Evolutionary conservation across 2,888 invertebrate species (phyloP).

Genomic region (Prosopocoilus inquinatus): DNA sequence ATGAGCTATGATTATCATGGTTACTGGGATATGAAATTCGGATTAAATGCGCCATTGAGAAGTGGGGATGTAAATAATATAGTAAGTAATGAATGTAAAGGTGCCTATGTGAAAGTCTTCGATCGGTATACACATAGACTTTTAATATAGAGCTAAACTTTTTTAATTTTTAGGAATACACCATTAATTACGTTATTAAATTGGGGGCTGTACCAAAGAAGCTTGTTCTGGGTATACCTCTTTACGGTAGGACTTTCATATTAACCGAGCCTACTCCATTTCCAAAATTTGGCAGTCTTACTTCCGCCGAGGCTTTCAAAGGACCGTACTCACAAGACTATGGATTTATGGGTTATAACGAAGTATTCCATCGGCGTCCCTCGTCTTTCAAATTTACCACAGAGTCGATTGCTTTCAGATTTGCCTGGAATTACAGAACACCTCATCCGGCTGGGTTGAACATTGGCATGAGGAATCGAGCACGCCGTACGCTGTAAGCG

Average conservation of each 20-base stretch:
- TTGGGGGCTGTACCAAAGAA: slow-evolving; percentile 75
- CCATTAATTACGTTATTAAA: slow-evolving; percentile 70
- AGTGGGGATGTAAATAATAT: slow-evolving; percentile 64
- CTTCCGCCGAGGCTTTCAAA: slow-evolving; percentile 64
- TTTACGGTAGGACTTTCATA: slow-evolving; percentile 80
- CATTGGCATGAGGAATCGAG: slow-evolving; percentile 69
- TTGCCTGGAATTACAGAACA: slow-evolving; percentile 61
- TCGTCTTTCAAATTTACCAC: not conserved
- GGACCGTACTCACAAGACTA: slow-evolving; percentile 77
- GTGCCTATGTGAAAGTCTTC: slow-evolving; percentile 14
- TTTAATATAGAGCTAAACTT: too few relatives aligned
- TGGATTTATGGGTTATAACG: slow-evolving; percentile 87
- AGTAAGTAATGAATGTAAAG: slow-evolving; percentile 53
- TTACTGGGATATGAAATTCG: slow-evolving; percentile 73
- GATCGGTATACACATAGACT: not conserved
- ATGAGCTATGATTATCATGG: slow-evolving; percentile 92
- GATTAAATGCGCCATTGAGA: slow-evolving; percentile 75
- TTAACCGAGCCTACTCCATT: slow-evolving; percentile 48
- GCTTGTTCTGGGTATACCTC: slow-evolving; percentile 76
- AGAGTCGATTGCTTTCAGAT: slow-evolving; percentile 53
- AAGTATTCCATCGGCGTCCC: slow-evolving; percentile 55
- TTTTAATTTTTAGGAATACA: slow-evolving; percentile 63
- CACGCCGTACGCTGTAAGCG: slow-evolving; percentile 63
- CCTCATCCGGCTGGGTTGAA: slow-evolving; percentile 62
- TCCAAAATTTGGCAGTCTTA: slow-evolving; percentile 55